Conservation (phyloP, 1,140 invertebrate genomes). For the Triops cancriformis region DNA sequence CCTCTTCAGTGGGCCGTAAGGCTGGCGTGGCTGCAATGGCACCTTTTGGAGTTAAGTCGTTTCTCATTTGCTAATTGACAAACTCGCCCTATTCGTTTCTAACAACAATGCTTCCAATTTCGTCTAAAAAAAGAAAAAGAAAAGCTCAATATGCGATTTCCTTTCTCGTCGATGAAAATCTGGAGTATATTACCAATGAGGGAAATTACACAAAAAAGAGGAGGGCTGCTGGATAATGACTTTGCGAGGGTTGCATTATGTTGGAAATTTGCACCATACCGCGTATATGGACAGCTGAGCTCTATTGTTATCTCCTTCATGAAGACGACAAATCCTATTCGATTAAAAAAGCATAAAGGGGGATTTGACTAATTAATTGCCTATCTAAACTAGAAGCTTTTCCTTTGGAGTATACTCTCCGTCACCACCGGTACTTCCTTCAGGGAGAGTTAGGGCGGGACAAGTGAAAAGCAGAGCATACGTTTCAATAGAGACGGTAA, state of each 20-base stretch:
- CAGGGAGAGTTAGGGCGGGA: not conserved
- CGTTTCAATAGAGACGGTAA: slow-evolving; percentile 5
- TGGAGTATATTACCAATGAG: not conserved
- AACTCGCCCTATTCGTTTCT: not conserved
- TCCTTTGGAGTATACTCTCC: not conserved
- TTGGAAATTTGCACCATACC: not conserved
- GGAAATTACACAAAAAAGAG: not conserved
- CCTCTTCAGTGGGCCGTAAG: not conserved
- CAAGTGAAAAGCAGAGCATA: not conserved
- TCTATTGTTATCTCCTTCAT: not conserved
- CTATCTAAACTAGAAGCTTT: not conserved
- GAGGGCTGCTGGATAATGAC: not conserved
- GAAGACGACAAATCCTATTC: not conserved
- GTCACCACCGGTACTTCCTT: not conserved
- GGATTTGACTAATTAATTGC: slow-evolving; percentile 21
- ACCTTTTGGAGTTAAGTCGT: not conserved
- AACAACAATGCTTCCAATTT: not conserved
- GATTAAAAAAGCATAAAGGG: not conserved
- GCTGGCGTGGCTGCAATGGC: not conserved
- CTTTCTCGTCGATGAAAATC: not conserved
- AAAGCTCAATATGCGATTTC: not conserved
- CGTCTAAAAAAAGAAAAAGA: not conserved
- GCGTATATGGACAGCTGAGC: not conserved
- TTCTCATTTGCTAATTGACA: slow-evolving; percentile 11
- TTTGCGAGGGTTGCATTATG: not conserved